phyloP scores from a whole-genome alignment of 2,797 vertebrate genomes.

The Hephaestus fuliginosus region DNA sequence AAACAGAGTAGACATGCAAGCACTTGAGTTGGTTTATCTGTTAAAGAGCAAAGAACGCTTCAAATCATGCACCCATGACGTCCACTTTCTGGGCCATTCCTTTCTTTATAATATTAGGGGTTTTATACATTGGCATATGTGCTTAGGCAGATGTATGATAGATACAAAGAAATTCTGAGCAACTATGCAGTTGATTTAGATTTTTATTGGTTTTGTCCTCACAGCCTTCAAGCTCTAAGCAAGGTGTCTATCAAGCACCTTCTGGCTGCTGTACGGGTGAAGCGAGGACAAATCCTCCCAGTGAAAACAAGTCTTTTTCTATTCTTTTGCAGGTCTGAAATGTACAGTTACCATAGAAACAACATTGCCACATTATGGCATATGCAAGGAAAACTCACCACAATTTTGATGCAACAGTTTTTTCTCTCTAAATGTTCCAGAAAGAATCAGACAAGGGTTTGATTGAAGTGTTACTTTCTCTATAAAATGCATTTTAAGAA shows the following conservation, averaged over 20 bases:
- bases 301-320: slow-evolving; percentile 81
- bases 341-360: slow-evolving; percentile 89
- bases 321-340: slow-evolving; percentile 86
- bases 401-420: slow-evolving; percentile 84
- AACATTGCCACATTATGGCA: slow-evolving; percentile 85
- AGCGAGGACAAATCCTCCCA: slow-evolving; percentile 82
- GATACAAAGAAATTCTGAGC: slow-evolving; percentile 81
- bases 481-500: slow-evolving; percentile 75
- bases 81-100: slow-evolving; percentile 87
- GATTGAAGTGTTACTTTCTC: slow-evolving; percentile 89
- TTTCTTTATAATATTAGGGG: slow-evolving; percentile 78
- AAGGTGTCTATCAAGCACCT: slow-evolving; percentile 83
- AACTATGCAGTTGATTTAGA: slow-evolving; percentile 90
- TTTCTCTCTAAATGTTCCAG: slow-evolving; percentile 84
- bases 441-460: slow-evolving; percentile 86
- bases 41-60: slow-evolving; percentile 87
- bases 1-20: slow-evolving; percentile 81
- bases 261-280: slow-evolving; percentile 85
- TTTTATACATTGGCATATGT: slow-evolving; percentile 82
- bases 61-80: slow-evolving; percentile 82
- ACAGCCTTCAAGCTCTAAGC: slow-evolving; percentile 84
- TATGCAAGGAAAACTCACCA: slow-evolving; percentile 84
- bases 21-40: slow-evolving; percentile 81
- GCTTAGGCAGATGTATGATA: slow-evolving; percentile 82
- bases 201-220: slow-evolving; percentile 84